Percentiles rank a stretch among this genome's conserved stretches.
Conservation (phyloP, 1,140 invertebrate species). For the Diorhabda sublineata region DNA sequence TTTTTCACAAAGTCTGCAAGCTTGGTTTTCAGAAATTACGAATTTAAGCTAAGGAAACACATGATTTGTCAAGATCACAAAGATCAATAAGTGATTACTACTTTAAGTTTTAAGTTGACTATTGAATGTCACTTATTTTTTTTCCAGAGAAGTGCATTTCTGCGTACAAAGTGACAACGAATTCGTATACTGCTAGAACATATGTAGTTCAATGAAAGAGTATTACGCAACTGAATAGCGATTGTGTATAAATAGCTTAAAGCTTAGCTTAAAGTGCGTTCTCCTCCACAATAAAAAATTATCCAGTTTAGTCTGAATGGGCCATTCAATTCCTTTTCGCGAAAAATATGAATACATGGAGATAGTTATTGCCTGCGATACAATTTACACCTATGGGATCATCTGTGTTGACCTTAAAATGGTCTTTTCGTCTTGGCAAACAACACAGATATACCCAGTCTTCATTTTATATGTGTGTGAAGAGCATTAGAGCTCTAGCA, state of each 20-base stretch:
- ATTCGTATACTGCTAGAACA: too few species aligned
- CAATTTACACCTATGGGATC: neutral
- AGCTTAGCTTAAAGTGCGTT: slow-evolving; percentile 18
- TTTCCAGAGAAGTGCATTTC: too few species aligned
- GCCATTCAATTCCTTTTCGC: neutral
- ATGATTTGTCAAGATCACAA: too few species aligned
- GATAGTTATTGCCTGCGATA: neutral
- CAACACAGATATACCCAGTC: neutral
- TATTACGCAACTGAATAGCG: slow-evolving; percentile 24
- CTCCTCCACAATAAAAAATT: neutral
- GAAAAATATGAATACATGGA: slow-evolving; percentile 4
- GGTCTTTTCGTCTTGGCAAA: neutral
- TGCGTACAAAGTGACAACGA: too few species aligned
- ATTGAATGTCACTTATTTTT: too few species aligned
- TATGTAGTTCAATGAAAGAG: neutral
- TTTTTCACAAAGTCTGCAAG: too few species aligned
- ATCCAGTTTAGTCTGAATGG: neutral
- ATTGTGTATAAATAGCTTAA: slow-evolving; percentile 31
- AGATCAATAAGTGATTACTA: too few species aligned
- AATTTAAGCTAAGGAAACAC: too few species aligned
- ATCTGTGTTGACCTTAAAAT: slow-evolving; percentile 3
- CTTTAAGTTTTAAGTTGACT: too few species aligned
- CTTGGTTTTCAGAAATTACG: too few species aligned
- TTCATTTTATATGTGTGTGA: too few species aligned
- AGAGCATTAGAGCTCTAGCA: too few species aligned